A percentile compares a stretch with the other conserved stretches of the same genome.
phyloP scores from a whole-genome alignment of 2,797 vertebrate genomes.

The Argya squamiceps region DNA sequence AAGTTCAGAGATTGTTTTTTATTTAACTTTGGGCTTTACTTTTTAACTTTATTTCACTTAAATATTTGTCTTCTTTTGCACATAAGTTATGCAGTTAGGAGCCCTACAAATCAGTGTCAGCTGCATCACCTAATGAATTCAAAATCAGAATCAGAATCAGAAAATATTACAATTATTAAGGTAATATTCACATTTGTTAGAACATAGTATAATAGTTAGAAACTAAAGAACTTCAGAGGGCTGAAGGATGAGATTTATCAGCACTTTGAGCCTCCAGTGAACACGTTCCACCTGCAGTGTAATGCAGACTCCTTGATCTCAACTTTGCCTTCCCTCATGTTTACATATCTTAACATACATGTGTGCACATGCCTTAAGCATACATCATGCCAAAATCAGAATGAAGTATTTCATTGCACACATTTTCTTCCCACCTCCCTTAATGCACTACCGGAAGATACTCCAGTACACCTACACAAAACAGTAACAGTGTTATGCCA shows the following conservation, averaged over 20 bases:
- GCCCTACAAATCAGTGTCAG: neutral
- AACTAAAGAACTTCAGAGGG: neutral
- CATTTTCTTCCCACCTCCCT: neutral
- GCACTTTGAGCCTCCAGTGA: neutral
- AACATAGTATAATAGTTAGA: neutral
- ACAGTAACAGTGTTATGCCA: neutral
- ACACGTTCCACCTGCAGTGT: fast-evolving
- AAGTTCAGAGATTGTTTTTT: neutral
- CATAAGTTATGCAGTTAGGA: neutral
- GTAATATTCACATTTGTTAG: neutral
- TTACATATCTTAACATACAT: fast-evolving
- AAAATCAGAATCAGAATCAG: neutral
- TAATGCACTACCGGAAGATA: neutral
- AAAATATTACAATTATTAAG: neutral
- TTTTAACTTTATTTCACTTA: neutral
- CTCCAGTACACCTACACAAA: neutral
- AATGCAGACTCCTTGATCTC: neutral
- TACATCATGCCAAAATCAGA: neutral
- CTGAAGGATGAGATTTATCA: neutral
- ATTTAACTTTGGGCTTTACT: neutral
- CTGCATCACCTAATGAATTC: neutral
- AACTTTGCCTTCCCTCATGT: neutral
- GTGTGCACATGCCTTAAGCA: neutral
- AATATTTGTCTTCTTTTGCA: neutral
- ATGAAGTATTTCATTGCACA: neutral